A percentile compares a stretch with the other conserved stretches of the same genome.
These are phyloP conservation scores for Sacculina carcini DNA, from an alignment of 2,888 invertebrate genomes.

Conservation along the genomic window DNA sequence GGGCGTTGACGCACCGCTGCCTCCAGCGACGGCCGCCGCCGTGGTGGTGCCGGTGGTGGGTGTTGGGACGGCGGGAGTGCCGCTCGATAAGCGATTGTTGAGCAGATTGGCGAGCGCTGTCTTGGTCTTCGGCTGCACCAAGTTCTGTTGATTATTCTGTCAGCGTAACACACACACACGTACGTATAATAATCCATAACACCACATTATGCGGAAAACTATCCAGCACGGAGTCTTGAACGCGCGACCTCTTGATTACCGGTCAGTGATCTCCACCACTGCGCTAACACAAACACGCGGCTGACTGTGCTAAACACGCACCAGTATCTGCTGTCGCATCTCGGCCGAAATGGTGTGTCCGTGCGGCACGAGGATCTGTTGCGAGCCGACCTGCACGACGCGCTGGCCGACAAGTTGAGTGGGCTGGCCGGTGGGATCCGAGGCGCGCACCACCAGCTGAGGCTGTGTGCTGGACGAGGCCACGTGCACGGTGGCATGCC, in stretches of 20 bases:
- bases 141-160: slow-evolving; percentile 11
- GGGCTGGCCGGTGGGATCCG: neutral
- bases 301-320: neutral
- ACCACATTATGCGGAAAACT: no score
- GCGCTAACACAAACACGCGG: no score
- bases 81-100: slow-evolving; percentile 35
- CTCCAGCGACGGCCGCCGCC: no score
- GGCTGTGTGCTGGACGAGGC: neutral
- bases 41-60: neutral
- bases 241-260: no score
- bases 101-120: slow-evolving; percentile 85
- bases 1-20: no score
- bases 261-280: no score
- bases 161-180: no score
- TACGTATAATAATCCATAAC: no score
- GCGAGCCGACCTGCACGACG: neutral
- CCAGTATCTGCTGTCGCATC: slow-evolving; percentile 2
- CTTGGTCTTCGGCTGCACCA: slow-evolving; percentile 70
- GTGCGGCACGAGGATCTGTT: neutral
- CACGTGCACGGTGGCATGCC: no score
- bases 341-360: neutral
- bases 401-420: neutral
- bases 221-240: no score
- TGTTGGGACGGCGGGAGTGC: neutral
- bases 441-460: neutral